Percentiles rank a stretch among this genome's conserved stretches.
Evolutionary conservation across 2,113 vertebrate species (phyloP).

Genomic region (Larimichthys polyactis): DNA sequence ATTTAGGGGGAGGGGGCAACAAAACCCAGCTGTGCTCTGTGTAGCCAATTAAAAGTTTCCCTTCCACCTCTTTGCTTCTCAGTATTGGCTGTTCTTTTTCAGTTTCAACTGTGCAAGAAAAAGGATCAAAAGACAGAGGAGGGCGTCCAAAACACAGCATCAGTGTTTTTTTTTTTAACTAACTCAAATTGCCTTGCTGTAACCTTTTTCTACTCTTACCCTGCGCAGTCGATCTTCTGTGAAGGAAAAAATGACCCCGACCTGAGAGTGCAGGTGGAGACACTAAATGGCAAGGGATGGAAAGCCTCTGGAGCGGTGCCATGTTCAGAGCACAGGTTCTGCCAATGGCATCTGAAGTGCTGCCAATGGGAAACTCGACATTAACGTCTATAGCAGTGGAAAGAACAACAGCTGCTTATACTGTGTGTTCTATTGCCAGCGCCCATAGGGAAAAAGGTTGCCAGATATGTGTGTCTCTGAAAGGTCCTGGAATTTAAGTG

Average conservation of each 20-base stretch:
- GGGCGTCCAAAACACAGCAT: slow-evolving; percentile 33
- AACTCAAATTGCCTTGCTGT: slow-evolving; percentile 22
- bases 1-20: slow-evolving; percentile 48
- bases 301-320: slow-evolving; percentile 57
- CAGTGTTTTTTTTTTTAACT: slow-evolving; percentile 50
- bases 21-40: slow-evolving; percentile 66
- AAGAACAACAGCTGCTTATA: slow-evolving; percentile 70
- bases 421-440: slow-evolving; percentile 62
- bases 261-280: slow-evolving; percentile 22
- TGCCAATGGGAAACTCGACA: slow-evolving; percentile 64
- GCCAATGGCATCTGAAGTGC: slow-evolving; percentile 64
- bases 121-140: slow-evolving; percentile 59
- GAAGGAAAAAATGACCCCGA: slow-evolving; percentile 21
- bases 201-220: slow-evolving; percentile 27
- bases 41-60: slow-evolving; percentile 80
- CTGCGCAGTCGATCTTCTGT: neutral
- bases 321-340: slow-evolving; percentile 42
- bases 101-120: slow-evolving; percentile 41
- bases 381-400: slow-evolving; percentile 47
- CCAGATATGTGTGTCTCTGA: slow-evolving; percentile 45
- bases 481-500: slow-evolving; percentile 35
- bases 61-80: slow-evolving; percentile 57
- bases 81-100: slow-evolving; percentile 46
- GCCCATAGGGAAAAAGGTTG: slow-evolving; percentile 34
- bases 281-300: slow-evolving; percentile 43